phyloP scores from a whole-genome alignment of 1,140 invertebrate genomes.

The Papilio machaon region DNA sequence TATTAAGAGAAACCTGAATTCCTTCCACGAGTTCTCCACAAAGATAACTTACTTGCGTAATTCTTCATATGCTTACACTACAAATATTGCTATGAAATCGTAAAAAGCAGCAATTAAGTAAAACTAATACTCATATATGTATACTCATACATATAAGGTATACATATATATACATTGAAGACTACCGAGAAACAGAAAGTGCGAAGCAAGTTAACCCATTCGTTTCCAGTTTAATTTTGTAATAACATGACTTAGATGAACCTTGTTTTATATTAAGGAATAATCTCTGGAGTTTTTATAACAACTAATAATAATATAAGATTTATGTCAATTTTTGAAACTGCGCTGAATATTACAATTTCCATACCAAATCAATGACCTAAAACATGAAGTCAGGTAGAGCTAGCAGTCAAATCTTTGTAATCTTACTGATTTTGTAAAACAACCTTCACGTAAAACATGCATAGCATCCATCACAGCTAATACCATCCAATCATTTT shows the following conservation, averaged over 20 bases:
- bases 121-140: not conserved
- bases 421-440: constrained; percentile 21
- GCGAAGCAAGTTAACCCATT: not conserved
- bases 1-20: constrained; percentile 23
- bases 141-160: no score
- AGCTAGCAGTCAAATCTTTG: constrained; percentile 18
- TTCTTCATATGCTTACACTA: not conserved
- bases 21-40: not conserved
- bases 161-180: not conserved
- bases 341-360: not conserved
- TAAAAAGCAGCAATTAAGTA: not conserved
- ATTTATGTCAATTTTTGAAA: not conserved
- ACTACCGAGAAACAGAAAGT: not conserved
- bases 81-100: not conserved
- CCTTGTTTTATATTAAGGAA: not conserved
- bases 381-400: constrained; percentile 24
- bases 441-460: not conserved
- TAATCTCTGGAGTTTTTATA: no score
- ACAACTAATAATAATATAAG: not conserved
- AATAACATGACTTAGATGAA: not conserved
- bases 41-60: not conserved
- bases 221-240: not conserved
- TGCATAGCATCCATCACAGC: not conserved
- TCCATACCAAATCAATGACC: not conserved
- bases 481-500: no score